Conservation (phyloP, 2,888 invertebrate species). For the Eledone cirrhosa region DNA sequence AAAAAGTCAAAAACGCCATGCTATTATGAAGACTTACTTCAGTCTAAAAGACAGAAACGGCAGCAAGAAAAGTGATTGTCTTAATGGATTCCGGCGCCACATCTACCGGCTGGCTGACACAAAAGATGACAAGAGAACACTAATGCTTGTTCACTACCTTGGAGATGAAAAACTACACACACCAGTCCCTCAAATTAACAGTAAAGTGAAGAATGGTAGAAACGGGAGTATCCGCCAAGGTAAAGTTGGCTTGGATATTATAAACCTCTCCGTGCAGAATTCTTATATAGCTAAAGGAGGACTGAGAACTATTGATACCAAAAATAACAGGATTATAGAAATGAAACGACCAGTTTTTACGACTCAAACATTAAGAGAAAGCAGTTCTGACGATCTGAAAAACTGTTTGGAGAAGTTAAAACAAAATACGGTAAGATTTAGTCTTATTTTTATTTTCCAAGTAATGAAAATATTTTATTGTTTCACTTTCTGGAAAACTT, state of each 20-base stretch:
- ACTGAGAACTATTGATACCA: too few relatives aligned
- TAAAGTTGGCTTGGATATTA: background rate
- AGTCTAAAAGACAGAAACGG: slow-evolving; percentile 19
- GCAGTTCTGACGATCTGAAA: too few relatives aligned
- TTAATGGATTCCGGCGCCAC: slow-evolving; percentile 18
- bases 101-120: slow-evolving; percentile 9
- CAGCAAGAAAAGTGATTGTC: background rate
- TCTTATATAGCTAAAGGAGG: background rate
- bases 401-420: too few relatives aligned
- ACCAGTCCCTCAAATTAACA: background rate
- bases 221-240: too few relatives aligned
- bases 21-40: slow-evolving; percentile 16
- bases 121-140: background rate
- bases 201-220: background rate
- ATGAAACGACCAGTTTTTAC: too few relatives aligned
- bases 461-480: too few relatives aligned
- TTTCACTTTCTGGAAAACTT: too few relatives aligned
- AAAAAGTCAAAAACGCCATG: slow-evolving; percentile 9
- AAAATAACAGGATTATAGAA: too few relatives aligned
- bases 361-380: too few relatives aligned
- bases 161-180: slow-evolving; percentile 15
- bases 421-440: too few relatives aligned
- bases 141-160: slow-evolving; percentile 1
- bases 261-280: background rate
- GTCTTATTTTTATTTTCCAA: too few relatives aligned